These are phyloP conservation scores for Gortyna flavago DNA, from an alignment of 2,888 invertebrate genomes.

Conservation along the genomic window DNA sequence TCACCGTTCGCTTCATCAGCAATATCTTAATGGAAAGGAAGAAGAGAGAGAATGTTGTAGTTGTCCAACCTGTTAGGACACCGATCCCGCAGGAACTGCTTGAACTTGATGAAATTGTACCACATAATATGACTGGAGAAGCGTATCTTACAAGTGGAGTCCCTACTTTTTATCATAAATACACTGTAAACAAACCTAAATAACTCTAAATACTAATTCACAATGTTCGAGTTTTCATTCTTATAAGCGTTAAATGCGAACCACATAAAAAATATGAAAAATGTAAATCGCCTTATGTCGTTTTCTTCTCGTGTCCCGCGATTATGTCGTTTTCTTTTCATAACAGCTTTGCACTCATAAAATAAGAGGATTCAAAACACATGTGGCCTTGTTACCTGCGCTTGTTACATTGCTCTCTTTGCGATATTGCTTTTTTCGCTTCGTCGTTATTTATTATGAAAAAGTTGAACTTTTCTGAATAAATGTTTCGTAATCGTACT, in stretches of 20 bases:
- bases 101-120: slow-evolving; percentile 22
- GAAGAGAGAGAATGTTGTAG: slow-evolving; percentile 45
- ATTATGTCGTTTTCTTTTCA: background rate
- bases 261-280: slow-evolving; percentile 15
- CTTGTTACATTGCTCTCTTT: background rate
- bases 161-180: slow-evolving; percentile 9
- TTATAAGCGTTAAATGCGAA: background rate
- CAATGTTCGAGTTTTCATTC: background rate
- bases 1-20: slow-evolving; percentile 88
- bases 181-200: slow-evolving; percentile 3
- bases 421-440: slow-evolving; percentile 30
- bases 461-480: slow-evolving; percentile 9
- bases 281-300: background rate
- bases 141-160: slow-evolving; percentile 54
- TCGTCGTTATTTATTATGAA: slow-evolving; percentile 10
- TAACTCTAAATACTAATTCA: background rate
- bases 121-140: slow-evolving; percentile 8
- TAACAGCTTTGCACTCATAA: slow-evolving; percentile 32
- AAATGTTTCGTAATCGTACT: slow-evolving; percentile 25
- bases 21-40: slow-evolving; percentile 77
- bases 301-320: background rate
- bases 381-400: slow-evolving; percentile 1
- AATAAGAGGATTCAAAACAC: slow-evolving; percentile 34
- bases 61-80: slow-evolving; percentile 8
- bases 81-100: background rate